Conservation (phyloP, 2,797 vertebrate species). For the Capromys pilorides region DNA sequence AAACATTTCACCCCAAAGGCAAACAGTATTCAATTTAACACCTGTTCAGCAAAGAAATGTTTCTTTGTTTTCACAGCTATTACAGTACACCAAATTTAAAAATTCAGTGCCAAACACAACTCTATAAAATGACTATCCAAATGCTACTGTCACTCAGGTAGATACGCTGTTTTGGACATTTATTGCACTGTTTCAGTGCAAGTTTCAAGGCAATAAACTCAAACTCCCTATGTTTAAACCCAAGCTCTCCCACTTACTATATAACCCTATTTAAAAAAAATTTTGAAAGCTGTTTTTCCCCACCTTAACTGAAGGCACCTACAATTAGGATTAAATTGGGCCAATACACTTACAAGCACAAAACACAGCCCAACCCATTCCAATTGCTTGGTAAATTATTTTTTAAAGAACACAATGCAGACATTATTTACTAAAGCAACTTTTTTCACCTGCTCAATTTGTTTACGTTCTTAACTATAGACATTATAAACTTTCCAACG, state of each 20-base stretch:
- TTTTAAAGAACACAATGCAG: conserved; percentile 16
- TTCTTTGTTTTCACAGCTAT: conserved; percentile 38
- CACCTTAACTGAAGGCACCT: neutral
- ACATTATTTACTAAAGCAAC: conserved; percentile 22
- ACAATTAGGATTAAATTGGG: neutral
- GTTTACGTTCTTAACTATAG: neutral
- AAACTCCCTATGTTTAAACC: conserved; percentile 21
- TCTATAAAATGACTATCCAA: neutral
- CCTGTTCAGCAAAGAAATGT: neutral
- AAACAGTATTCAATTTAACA: conserved; percentile 42
- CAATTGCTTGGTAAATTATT: conserved; percentile 11
- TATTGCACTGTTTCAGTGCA: neutral
- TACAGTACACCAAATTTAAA: neutral
- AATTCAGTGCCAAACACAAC: neutral
- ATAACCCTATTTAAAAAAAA: neutral
- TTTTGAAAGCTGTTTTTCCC: neutral
- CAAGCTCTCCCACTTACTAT: neutral
- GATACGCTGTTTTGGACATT: neutral
- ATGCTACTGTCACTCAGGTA: conserved; percentile 43
- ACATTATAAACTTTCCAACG: conserved; percentile 33
- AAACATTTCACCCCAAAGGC: conserved; percentile 40
- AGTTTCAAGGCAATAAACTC: conserved; percentile 16
- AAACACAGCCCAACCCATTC: neutral
- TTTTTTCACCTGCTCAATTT: conserved; percentile 31
- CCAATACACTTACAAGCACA: neutral